Conservation (phyloP, 2,113 vertebrate species). For the Stigmatopora nigra region DNA sequence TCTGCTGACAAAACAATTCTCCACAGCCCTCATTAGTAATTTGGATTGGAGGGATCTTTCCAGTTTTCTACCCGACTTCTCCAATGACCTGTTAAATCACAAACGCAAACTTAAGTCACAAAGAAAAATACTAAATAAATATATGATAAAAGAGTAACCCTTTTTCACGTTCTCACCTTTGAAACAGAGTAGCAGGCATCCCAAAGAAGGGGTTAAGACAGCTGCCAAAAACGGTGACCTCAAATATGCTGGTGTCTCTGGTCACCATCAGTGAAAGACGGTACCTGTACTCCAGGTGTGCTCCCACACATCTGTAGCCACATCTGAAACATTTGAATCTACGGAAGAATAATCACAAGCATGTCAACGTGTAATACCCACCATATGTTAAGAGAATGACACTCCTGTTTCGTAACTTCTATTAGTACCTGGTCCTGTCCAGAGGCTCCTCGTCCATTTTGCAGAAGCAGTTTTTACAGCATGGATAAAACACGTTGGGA, state of each 20-base stretch:
- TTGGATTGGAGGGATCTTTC: slow-evolving; percentile 25
- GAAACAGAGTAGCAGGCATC: slow-evolving; percentile 54
- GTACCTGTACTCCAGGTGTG: slow-evolving; percentile 59
- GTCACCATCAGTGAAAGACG: slow-evolving; percentile 59
- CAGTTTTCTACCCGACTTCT: slow-evolving; percentile 17
- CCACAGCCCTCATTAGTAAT: slow-evolving; percentile 45
- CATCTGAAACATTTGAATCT: slow-evolving; percentile 59
- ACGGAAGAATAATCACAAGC: neutral
- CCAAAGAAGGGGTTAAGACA: slow-evolving; percentile 66
- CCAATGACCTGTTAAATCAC: slow-evolving; percentile 41
- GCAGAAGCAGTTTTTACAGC: slow-evolving; percentile 57
- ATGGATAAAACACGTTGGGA: slow-evolving; percentile 55
- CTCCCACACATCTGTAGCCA: slow-evolving; percentile 48
- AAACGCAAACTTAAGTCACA: neutral
- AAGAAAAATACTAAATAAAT: neutral
- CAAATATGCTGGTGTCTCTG: slow-evolving; percentile 53
- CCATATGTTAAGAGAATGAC: neutral
- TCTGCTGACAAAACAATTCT: slow-evolving; percentile 61
- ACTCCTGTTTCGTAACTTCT: too few species aligned
- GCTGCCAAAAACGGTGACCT: slow-evolving; percentile 64
- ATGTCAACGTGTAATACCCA: neutral
- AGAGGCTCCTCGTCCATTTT: slow-evolving; percentile 36
- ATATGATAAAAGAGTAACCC: neutral
- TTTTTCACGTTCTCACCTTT: slow-evolving; percentile 46
- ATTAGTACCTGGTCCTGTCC: slow-evolving; percentile 37